Evolutionary conservation across 1,140 invertebrate genomes (phyloP), one percentile per base, ranked within the genome.

Genomic region (Galendromus occidentalis): DNA sequence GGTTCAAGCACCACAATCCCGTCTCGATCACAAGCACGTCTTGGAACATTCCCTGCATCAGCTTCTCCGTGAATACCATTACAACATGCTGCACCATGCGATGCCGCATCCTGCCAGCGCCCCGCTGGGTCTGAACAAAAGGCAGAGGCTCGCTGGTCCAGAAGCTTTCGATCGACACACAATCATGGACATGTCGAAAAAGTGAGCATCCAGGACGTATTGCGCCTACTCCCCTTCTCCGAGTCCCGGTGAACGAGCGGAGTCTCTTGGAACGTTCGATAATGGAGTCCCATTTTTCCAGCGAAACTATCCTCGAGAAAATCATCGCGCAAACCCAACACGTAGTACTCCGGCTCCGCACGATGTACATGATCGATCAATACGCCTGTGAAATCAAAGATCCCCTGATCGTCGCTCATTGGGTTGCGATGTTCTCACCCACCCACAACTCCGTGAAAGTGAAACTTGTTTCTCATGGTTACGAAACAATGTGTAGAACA

Each of bases 241-340:
- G n/a, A 44, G 17, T 17, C n/a, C 17, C n/a, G 7, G 7, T 18
- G 20, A n/a, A 7, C 29, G 7, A 55, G 29, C 29, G 29, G n/a
- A n/a, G n/a, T n/a, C n/a, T n/a, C 29, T 18, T 7, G 22, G 22
- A 39, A 9, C 33, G 33, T 39, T 39, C 9, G 4, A 39, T 6
- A 39, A 39, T 39, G 4, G 9, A 9, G 33, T 39, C 9, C 9
- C 9, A 4, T 9, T 6, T 39, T 39, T 39, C 9, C 72, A 79
- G 77, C 70, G 80, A 82, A 75, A 92, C 88, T 0, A 78, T 96
- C 1, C 75, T 97, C n/a, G 91, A 96, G 73, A 90, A 95, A 78
- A 94, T 96, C 45, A 92, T 96, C 47, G 85, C 90, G 69, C 92
- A 97, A 76, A 87, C 91, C 0, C 91, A 94, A 75, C 92, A 96